phyloP scores from a whole-genome alignment of 1,140 invertebrate genomes.

The Lordiphosa stackelbergi region DNA sequence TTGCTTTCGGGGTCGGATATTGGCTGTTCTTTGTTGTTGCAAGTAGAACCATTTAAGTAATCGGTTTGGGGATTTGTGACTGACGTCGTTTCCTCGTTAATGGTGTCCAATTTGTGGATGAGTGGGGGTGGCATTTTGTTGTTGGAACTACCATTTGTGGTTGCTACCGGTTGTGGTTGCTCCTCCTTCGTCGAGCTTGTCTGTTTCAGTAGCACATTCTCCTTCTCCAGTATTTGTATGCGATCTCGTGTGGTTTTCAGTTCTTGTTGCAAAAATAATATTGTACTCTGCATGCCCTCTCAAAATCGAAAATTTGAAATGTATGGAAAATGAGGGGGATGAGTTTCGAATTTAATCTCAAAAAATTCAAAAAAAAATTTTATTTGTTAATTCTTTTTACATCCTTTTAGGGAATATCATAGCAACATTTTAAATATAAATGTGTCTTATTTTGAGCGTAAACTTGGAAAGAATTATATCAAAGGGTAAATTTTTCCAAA shows the following conservation, averaged over 20 bases:
- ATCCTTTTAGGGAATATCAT: no score
- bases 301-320: no score
- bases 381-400: no score
- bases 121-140: constrained; percentile 12
- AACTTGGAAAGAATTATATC: no score
- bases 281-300: constrained; percentile 99
- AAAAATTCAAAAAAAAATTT: no score
- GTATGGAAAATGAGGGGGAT: no score
- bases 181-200: constrained; percentile 22
- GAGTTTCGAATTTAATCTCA: no score
- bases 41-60: constrained; percentile 47
- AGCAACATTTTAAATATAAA: no score
- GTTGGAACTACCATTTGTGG: constrained; percentile 28
- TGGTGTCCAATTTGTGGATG: constrained; percentile 50
- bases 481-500: no score
- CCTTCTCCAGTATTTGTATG: constrained; percentile 68
- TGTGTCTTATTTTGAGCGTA: no score
- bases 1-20: constrained; percentile 37
- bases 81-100: constrained; percentile 42
- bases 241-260: constrained; percentile 86
- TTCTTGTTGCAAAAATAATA: constrained; percentile 95
- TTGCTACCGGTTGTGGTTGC: constrained; percentile 2
- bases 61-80: constrained; percentile 23
- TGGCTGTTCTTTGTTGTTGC: constrained; percentile 41
- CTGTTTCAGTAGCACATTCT: constrained; percentile 56